A percentile compares a stretch with the other conserved stretches of the same genome.
Evolutionary conservation across 2,888 invertebrate genomes (phyloP).

Genomic region (Lasioglossum zephyrum): DNA sequence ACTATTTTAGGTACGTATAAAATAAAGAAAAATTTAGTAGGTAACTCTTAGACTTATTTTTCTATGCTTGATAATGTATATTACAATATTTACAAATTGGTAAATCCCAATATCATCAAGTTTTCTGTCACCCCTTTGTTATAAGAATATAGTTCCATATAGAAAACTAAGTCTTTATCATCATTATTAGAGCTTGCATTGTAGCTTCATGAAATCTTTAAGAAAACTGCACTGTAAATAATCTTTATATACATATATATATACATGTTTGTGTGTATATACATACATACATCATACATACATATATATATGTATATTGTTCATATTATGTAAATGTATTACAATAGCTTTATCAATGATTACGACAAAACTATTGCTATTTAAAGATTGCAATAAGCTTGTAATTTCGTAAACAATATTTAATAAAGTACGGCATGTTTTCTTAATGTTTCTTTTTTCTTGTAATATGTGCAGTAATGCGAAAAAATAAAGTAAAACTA

Average conservation of each 20-base stretch:
- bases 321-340: slow-evolving; percentile 68
- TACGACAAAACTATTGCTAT: slow-evolving; percentile 74
- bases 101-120: slow-evolving; percentile 79
- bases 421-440: slow-evolving; percentile 61
- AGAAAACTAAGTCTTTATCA: slow-evolving; percentile 83
- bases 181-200: slow-evolving; percentile 76
- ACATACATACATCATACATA: neutral
- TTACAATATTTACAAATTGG: slow-evolving; percentile 83
- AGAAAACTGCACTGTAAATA: slow-evolving; percentile 73
- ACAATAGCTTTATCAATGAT: slow-evolving; percentile 63
- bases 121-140: slow-evolving; percentile 72
- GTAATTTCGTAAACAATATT: slow-evolving; percentile 60
- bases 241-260: slow-evolving; percentile 42
- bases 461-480: slow-evolving; percentile 60
- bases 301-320: slow-evolving; percentile 36
- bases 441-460: slow-evolving; percentile 44
- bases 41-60: slow-evolving; percentile 80
- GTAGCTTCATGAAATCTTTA: slow-evolving; percentile 71
- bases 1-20: slow-evolving; percentile 71
- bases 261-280: neutral
- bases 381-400: slow-evolving; percentile 65
- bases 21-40: slow-evolving; percentile 73
- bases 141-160: slow-evolving; percentile 83
- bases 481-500: slow-evolving; percentile 54
- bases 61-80: slow-evolving; percentile 79